Percentiles rank a stretch among this genome's conserved stretches.
Evolutionary conservation across 2,888 invertebrate genomes (phyloP).

Genomic region (Sceliomorpha sp.): DNA sequence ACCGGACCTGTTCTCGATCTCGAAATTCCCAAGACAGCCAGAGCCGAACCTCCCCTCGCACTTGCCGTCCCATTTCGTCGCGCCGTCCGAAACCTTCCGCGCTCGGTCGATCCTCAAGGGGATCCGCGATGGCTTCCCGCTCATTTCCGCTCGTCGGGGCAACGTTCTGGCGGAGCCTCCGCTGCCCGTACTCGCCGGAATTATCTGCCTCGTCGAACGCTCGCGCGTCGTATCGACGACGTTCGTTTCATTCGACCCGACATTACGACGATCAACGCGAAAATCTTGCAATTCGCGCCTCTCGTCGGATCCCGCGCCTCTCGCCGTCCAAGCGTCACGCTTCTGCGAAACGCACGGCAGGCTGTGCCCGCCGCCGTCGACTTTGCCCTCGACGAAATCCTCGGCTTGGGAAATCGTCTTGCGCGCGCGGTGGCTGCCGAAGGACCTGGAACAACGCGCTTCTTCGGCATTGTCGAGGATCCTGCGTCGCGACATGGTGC

Average conservation of each 20-base stretch:
- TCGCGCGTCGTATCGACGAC: conserved; percentile 28
- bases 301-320: no score
- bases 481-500: conserved; percentile 70
- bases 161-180: conserved; percentile 66
- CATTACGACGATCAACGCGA: no score
- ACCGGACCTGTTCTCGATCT: conserved; percentile 12
- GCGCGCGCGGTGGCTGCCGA: conserved; percentile 35
- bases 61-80: conserved; percentile 26
- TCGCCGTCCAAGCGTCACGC: no score
- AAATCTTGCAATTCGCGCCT: no score
- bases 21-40: conserved; percentile 4
- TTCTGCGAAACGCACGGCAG: conserved; percentile 33
- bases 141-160: conserved; percentile 63
- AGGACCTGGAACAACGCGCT: conserved; percentile 36
- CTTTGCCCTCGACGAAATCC: neutral
- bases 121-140: conserved; percentile 66
- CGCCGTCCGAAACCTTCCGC: conserved; percentile 29
- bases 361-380: conserved; percentile 29
- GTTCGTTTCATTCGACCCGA: conserved; percentile 9
- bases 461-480: conserved; percentile 71
- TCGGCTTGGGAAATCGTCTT: neutral
- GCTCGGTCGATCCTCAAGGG: conserved; percentile 57
- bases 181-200: neutral
- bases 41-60: conserved; percentile 29
- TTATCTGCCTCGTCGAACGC: conserved; percentile 32